phyloP scores from a whole-genome alignment of 2,113 vertebrate genomes.

The Lepus europaeus region DNA sequence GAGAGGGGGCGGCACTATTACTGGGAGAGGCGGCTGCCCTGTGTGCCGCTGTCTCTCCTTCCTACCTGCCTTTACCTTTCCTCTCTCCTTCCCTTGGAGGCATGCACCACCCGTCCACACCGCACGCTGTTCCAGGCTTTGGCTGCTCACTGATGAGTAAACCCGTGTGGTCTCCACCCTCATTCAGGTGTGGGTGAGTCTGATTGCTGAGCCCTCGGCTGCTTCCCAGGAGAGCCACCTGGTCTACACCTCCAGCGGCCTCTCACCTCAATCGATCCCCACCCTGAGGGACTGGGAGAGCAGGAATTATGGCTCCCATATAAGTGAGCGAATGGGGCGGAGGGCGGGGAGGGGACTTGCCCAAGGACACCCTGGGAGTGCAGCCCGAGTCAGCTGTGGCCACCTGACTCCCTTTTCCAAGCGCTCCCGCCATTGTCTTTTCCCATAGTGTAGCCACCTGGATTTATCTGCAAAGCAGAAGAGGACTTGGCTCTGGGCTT shows the following conservation, averaged over 20 bases:
- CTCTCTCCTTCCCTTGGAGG: neutral
- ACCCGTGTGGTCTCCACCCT: fast-evolving
- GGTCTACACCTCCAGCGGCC: neutral
- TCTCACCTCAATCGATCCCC: neutral
- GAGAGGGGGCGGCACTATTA: neutral
- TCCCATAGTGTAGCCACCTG: neutral
- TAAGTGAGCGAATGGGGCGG: neutral
- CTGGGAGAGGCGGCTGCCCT: too few species aligned
- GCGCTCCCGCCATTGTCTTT: neutral
- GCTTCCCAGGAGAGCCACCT: too few species aligned
- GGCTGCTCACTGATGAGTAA: neutral
- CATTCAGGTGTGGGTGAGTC: neutral
- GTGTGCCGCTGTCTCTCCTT: fast-evolving
- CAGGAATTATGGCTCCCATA: neutral
- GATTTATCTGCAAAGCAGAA: neutral
- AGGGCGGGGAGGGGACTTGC: neutral
- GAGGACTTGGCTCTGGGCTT: neutral
- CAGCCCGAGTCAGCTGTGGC: neutral
- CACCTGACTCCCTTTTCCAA: neutral
- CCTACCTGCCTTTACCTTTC: fast-evolving
- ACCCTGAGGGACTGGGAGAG: neutral
- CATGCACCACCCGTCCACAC: neutral
- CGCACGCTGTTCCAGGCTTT: neutral
- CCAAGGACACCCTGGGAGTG: neutral
- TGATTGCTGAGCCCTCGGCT: too few species aligned